phyloP scores from a whole-genome alignment of 2,797 vertebrate species.

The Hyperoplus immaculatus region DNA sequence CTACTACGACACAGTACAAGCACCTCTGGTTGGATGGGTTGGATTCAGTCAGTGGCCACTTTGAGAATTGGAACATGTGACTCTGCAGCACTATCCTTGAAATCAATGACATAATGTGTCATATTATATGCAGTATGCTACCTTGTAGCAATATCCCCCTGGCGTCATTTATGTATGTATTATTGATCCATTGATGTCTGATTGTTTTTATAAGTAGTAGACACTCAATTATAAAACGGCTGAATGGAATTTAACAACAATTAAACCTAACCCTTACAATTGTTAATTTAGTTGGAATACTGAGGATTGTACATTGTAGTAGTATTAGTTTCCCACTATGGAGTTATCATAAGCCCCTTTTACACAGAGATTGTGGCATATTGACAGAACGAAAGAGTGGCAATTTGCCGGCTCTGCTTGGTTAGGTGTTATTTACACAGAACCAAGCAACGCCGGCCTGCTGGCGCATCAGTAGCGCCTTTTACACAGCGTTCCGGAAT shows the following conservation, averaged over 20 bases:
- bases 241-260: neutral
- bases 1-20: neutral
- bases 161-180: neutral
- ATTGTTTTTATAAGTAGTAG: neutral
- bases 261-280: neutral
- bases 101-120: slow-evolving; percentile 32
- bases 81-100: slow-evolving; percentile 32
- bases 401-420: too few relatives aligned
- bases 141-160: neutral
- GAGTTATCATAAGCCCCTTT: too few relatives aligned
- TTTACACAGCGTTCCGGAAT: too few relatives aligned
- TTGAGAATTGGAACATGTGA: slow-evolving; percentile 35
- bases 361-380: too few relatives aligned
- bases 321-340: too few relatives aligned
- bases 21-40: neutral
- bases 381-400: too few relatives aligned
- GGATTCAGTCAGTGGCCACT: slow-evolving; percentile 19
- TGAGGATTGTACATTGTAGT: neutral
- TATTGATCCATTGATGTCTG: slow-evolving; percentile 16
- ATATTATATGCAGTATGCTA: neutral
- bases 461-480: too few relatives aligned
- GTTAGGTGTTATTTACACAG: too few relatives aligned
- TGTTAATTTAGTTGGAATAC: neutral
- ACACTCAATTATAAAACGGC: neutral
- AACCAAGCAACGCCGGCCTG: too few relatives aligned